Evolutionary conservation across 2,113 vertebrate genomes (phyloP), one percentile per base, ranked within the genome.

Genomic region (Gadus chalcogrammus): DNA sequence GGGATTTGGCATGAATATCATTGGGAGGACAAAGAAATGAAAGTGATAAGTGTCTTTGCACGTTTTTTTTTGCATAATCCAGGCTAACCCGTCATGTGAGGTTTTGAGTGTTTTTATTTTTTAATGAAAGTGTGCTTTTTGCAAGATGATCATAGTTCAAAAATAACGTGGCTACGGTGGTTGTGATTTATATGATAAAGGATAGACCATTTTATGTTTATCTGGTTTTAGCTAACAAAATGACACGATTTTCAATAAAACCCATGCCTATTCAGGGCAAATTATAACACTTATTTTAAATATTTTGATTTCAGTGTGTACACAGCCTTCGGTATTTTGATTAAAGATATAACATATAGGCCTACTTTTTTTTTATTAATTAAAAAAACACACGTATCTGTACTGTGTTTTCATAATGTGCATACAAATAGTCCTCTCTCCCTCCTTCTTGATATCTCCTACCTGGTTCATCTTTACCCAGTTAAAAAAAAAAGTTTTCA

Each of bases 1-100:
- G 89, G 92, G 91, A 92, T 91, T 87, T 92, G 76, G 73, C 88
- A 88, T 92, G 88, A 93, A 92, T 90, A 92, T 92, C 90, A 91
- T 84, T 84, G 88, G 84, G 89, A 91, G 91, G 90, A 93, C 91
- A 93, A 92, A 92, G 90, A 91, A 91, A 91, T 90, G 82, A 90
- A 91, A 89, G 82, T 81, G 91, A 92, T 93, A 92, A 92, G 92
- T 88, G 80, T 88, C 87, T 90, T 77, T 87, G 85, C 81, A 79
- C 75, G 69, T 84, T 80, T 81, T 85, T 85, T 81, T 92, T 88
- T 90, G 90, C 90, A 91, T 92, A 92, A 93, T 91, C 90, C 88
- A 88, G 84, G 87, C 89, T 91, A 90, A 90, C 89, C 83, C 88
- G 74, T 87, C 90, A 92, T 91, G 89, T 88, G 84, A 81, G 75